A percentile compares a stretch with the other conserved stretches of the same genome.
phyloP scores from a whole-genome alignment of 2,797 vertebrate genomes.

The Enteromius treurensis region DNA sequence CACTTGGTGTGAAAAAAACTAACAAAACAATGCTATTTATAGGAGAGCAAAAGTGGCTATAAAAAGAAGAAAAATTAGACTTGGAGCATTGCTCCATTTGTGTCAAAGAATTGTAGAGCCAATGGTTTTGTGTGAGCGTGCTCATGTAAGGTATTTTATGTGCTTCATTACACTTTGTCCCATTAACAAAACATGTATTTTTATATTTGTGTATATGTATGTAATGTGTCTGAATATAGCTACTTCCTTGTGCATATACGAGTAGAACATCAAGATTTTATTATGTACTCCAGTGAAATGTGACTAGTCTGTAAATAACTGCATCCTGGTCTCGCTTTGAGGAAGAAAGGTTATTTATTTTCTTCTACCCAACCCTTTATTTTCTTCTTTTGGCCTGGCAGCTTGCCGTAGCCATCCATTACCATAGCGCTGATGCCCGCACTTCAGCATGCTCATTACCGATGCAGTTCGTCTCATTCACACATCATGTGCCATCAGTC shows the following conservation, averaged over 20 bases:
- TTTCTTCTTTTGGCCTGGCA: conserved; percentile 20
- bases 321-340: neutral
- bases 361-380: conserved; percentile 1
- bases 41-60: neutral
- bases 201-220: neutral
- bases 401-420: conserved; percentile 30
- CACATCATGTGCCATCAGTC: conserved; percentile 29
- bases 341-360: conserved; percentile 32
- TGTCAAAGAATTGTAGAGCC: neutral
- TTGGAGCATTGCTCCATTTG: conserved; percentile 3
- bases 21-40: neutral
- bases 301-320: conserved; percentile 36
- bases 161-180: neutral
- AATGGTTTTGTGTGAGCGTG: neutral
- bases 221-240: neutral
- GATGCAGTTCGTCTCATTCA: conserved; percentile 15
- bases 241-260: neutral
- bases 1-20: neutral
- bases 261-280: neutral
- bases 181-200: no score
- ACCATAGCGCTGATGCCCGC: conserved; percentile 39
- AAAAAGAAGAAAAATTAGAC: neutral
- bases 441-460: conserved; percentile 22
- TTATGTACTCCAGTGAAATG: conserved; percentile 29
- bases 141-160: neutral